phyloP scores from a whole-genome alignment of 2,797 vertebrate genomes.

The Danio choprae region DNA sequence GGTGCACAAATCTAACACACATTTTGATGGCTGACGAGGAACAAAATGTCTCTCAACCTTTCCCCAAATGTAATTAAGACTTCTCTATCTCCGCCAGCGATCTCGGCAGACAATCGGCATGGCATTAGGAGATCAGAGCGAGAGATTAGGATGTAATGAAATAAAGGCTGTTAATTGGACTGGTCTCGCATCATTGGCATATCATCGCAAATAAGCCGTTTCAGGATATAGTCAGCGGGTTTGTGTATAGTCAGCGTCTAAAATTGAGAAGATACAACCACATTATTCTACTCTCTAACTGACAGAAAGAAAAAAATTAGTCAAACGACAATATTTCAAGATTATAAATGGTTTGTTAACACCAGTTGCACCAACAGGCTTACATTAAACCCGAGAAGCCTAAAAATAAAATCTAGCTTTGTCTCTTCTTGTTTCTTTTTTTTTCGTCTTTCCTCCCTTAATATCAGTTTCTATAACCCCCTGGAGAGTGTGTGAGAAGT shows the following conservation, averaged over 20 bases:
- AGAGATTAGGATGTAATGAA: conserved; percentile 66
- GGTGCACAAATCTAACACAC: conserved; percentile 11
- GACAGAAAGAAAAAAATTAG: conserved; percentile 6
- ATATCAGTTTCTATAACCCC: conserved; percentile 1
- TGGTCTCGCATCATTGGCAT: conserved; percentile 46
- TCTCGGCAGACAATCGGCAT: conserved; percentile 64
- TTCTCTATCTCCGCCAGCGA: conserved; percentile 59
- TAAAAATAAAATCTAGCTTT: neutral
- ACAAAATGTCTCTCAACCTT: conserved; percentile 38
- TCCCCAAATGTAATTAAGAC: conserved; percentile 63
- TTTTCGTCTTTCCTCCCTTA: too few relatives aligned
- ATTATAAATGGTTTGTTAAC: conserved; percentile 1
- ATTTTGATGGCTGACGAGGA: conserved; percentile 20
- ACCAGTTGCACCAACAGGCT: neutral
- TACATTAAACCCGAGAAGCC: neutral
- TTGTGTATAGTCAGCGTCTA: neutral
- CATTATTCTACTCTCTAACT: conserved; percentile 36
- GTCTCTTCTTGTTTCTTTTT: neutral
- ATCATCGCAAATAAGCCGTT: conserved; percentile 25
- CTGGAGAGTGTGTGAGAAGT: neutral
- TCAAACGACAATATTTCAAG: conserved; percentile 10
- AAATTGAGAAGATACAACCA: conserved; percentile 38
- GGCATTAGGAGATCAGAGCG: conserved; percentile 66
- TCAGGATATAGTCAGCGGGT: conserved; percentile 35
- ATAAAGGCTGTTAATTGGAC: conserved; percentile 59